Evolutionary conservation across 2,888 invertebrate species (phyloP).

Genomic region (Maniola hyperantus): DNA sequence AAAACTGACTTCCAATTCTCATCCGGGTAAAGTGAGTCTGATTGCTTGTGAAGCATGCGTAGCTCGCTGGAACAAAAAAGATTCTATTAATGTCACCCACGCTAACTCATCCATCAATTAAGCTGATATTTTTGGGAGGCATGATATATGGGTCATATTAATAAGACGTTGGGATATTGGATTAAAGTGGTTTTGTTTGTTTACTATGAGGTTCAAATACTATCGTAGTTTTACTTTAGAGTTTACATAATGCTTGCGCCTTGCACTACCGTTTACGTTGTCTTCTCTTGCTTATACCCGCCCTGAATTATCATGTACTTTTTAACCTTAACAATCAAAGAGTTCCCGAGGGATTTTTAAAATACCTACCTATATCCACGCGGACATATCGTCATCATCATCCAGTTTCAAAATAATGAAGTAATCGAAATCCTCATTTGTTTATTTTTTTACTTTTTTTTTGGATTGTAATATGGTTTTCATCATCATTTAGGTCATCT

Average conservation of each 20-base stretch:
- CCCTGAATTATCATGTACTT: too few species aligned
- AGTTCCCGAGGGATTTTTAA: too few species aligned
- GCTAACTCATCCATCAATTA: slow-evolving; percentile 35
- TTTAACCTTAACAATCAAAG: too few species aligned
- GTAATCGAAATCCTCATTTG: too few species aligned
- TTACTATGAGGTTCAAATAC: not conserved
- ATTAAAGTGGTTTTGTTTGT: not conserved
- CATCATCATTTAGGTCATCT: too few species aligned
- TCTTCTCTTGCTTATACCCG: not conserved
- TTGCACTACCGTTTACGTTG: not conserved
- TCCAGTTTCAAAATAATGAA: too few species aligned
- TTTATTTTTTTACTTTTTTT: not conserved
- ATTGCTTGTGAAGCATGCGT: slow-evolving; percentile 57
- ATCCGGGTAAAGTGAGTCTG: slow-evolving; percentile 43
- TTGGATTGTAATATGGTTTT: too few species aligned
- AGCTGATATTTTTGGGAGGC: slow-evolving; percentile 14
- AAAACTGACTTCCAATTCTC: slow-evolving; percentile 55
- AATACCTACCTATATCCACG: too few species aligned
- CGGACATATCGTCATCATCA: too few species aligned
- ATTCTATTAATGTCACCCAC: slow-evolving; percentile 33
- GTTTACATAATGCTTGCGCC: not conserved
- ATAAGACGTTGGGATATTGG: slow-evolving; percentile 1
- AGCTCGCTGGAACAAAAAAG: slow-evolving; percentile 52
- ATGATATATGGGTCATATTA: slow-evolving; percentile 18
- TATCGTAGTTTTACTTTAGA: too few species aligned